Conservation (phyloP, 2,888 invertebrate genomes). For the Cosmorhoe ocellata region DNA sequence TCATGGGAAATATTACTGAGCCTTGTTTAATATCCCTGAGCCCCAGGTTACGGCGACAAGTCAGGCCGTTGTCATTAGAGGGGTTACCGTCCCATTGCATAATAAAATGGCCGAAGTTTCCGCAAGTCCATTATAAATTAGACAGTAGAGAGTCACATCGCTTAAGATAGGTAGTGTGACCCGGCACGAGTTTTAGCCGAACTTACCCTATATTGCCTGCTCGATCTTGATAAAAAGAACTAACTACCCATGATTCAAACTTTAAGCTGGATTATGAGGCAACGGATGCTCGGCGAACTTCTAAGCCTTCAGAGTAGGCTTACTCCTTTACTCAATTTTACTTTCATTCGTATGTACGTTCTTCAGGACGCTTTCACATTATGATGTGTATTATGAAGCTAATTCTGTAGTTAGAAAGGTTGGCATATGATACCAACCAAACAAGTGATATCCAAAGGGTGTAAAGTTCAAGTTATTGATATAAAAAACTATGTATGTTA, state of each 20-base stretch:
- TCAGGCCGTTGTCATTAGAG: constrained; percentile 79
- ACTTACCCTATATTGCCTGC: constrained; percentile 72
- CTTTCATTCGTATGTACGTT: background rate
- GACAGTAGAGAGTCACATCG: constrained; percentile 81
- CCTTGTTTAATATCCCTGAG: constrained; percentile 71
- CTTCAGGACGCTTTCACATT: background rate
- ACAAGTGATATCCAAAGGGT: too few relatives aligned
- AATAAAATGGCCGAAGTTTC: constrained; percentile 82
- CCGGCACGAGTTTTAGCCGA: constrained; percentile 75
- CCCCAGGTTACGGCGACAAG: constrained; percentile 70
- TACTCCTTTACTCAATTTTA: constrained; percentile 32
- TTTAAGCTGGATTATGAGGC: constrained; percentile 67
- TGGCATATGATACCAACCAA: too few relatives aligned
- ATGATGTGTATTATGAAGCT: too few relatives aligned
- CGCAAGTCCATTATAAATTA: constrained; percentile 83
- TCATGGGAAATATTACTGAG: constrained; percentile 62
- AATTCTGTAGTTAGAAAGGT: too few relatives aligned
- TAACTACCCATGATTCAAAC: constrained; percentile 77
- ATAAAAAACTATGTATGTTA: too few relatives aligned
- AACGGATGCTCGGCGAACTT: constrained; percentile 31
- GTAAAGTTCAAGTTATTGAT: too few relatives aligned
- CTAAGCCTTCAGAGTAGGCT: constrained; percentile 40
- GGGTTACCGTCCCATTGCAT: constrained; percentile 81
- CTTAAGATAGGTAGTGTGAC: constrained; percentile 82
- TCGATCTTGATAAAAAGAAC: constrained; percentile 80